Evolutionary conservation across 2,113 vertebrate genomes (phyloP).

Genomic region (Galeopterus variegatus): DNA sequence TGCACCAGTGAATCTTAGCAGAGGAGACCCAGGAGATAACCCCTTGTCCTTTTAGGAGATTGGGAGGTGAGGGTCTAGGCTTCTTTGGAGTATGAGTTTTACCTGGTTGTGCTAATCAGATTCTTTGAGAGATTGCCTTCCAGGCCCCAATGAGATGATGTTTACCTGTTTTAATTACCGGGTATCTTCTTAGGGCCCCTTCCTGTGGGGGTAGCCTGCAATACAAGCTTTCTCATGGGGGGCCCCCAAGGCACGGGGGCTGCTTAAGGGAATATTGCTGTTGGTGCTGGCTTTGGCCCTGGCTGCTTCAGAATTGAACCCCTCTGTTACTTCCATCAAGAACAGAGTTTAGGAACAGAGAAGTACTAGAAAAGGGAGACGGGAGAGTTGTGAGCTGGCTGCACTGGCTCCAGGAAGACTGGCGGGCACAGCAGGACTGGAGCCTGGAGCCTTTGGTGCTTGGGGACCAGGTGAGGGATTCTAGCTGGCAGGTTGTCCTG

Average conservation of each 20-base stretch:
- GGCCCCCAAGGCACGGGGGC: background rate
- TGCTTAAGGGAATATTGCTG: rapidly evolving
- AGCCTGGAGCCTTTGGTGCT: rapidly evolving
- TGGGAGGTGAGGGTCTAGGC: rapidly evolving
- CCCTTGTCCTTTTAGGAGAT: background rate
- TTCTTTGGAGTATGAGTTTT: background rate
- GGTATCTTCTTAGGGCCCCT: background rate
- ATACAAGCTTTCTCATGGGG: background rate
- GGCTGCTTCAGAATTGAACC: rapidly evolving
- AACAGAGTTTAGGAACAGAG: background rate
- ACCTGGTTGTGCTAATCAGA: background rate
- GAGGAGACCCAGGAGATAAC: background rate
- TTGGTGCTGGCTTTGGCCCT: rapidly evolving
- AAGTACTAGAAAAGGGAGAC: no score
- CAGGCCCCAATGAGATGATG: rapidly evolving
- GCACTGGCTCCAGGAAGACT: no score
- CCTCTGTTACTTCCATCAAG: rapidly evolving
- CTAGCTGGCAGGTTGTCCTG: no score
- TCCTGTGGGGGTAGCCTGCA: background rate
- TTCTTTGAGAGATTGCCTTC: background rate
- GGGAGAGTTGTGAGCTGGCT: rapidly evolving
- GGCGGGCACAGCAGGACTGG: no score
- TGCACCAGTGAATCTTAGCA: no score
- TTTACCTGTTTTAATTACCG: background rate
- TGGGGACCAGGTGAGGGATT: no score